These are phyloP conservation scores for Parasteatoda tepidariorum DNA, from an alignment of 1,140 invertebrate species.

Conservation along the genomic window DNA sequence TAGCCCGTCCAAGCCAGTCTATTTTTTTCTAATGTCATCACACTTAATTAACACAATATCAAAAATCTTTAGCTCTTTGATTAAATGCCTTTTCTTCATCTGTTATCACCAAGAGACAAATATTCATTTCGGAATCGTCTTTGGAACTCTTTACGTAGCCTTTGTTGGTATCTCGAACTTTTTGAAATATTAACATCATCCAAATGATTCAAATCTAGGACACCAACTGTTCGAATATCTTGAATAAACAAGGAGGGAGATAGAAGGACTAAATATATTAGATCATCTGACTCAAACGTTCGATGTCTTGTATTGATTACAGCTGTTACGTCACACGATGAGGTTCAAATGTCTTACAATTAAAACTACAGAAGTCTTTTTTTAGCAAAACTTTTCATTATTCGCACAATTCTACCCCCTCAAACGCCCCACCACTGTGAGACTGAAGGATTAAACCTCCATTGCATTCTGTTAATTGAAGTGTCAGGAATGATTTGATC, in stretches of 20 bases:
- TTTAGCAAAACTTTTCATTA: background rate
- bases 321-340: background rate
- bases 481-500: background rate
- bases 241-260: background rate
- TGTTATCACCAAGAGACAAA: background rate
- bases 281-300: slow-evolving; percentile 8
- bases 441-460: background rate
- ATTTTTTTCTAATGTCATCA: background rate
- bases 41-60: background rate
- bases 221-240: background rate
- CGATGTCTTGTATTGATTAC: background rate
- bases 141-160: background rate
- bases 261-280: slow-evolving; percentile 1
- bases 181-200: background rate
- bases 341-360: slow-evolving; percentile 1
- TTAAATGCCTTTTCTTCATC: background rate
- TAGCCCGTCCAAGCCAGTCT: background rate
- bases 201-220: background rate
- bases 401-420: slow-evolving; percentile 2
- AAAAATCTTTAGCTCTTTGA: background rate
- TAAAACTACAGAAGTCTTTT: background rate
- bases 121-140: background rate
- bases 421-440: background rate
- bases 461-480: background rate
- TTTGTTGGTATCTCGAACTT: background rate